Conservation (phyloP, 1,140 invertebrate genomes). For the Rhopalosiphum maidis region DNA sequence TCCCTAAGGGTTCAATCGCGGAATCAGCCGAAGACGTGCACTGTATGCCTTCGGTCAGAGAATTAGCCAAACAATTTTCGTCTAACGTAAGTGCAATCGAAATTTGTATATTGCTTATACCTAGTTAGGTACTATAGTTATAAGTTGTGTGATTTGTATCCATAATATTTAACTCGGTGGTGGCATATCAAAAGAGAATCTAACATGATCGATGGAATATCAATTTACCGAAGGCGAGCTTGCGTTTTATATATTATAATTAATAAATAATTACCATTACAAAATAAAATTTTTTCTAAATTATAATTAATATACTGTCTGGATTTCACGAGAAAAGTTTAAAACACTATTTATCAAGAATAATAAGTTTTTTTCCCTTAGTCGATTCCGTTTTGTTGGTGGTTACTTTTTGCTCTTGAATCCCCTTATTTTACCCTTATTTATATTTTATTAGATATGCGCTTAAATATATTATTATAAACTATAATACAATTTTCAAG, state of each 20-base stretch:
- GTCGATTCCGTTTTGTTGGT: not conserved
- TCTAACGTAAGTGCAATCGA: constrained; percentile 26
- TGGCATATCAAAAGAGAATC: too few species aligned
- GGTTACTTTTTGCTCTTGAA: not conserved
- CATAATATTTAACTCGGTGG: too few species aligned
- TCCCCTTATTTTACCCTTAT: not conserved
- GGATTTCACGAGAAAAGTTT: not conserved
- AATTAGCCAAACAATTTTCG: constrained; percentile 61
- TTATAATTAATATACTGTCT: not conserved
- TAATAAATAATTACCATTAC: not conserved
- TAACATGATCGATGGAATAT: too few species aligned
- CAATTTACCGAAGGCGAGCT: too few species aligned
- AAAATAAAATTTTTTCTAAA: not conserved
- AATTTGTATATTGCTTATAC: too few species aligned
- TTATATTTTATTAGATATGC: not conserved
- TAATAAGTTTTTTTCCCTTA: not conserved
- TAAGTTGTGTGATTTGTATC: too few species aligned
- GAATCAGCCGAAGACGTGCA: not conserved
- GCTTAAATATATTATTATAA: not conserved
- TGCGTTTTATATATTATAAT: too few species aligned
- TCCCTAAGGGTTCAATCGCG: not conserved
- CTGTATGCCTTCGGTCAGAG: constrained; percentile 60
- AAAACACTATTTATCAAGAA: not conserved
- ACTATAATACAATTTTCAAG: not conserved
- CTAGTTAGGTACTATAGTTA: too few species aligned